Conservation (phyloP, 2,888 invertebrate species). For the Falcaria lacertinaria region DNA sequence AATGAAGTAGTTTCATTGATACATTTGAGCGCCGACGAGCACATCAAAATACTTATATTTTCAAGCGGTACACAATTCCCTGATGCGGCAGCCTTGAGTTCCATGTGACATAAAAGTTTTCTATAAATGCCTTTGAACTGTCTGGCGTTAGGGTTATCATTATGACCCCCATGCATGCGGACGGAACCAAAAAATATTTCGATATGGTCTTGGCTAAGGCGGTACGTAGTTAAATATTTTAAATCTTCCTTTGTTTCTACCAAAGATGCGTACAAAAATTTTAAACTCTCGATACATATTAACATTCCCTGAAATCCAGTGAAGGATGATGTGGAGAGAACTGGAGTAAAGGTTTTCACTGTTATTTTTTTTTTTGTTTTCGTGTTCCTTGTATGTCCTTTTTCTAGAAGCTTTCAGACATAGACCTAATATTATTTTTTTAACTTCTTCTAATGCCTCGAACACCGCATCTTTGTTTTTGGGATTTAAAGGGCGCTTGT, state of each 20-base stretch:
- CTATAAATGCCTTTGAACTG: background rate
- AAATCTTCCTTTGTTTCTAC: no score
- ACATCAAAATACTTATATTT: background rate
- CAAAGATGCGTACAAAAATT: no score
- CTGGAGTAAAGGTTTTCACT: no score
- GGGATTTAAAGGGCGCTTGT: constrained; percentile 2
- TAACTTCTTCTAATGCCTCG: constrained; percentile 3
- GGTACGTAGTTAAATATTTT: no score
- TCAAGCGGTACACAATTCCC: constrained; percentile 1
- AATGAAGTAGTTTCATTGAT: background rate
- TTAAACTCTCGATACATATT: no score
- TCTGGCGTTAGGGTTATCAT: constrained; percentile 3
- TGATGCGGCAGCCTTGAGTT: background rate
- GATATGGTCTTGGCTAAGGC: constrained; percentile 1
- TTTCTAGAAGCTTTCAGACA: no score
- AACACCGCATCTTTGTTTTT: constrained; percentile 3
- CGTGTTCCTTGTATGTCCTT: no score
- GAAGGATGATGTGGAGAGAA: no score
- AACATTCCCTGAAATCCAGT: no score
- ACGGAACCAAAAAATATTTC: constrained; percentile 1
- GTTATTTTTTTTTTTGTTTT: no score
- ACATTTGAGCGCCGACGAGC: background rate
- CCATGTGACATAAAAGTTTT: constrained; percentile 4
- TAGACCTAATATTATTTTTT: constrained; percentile 4
- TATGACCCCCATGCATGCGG: background rate